Percentiles rank a stretch among this genome's conserved stretches.
phyloP scores from a whole-genome alignment of 2,888 invertebrate species.

The Deladenus siricidicola region DNA sequence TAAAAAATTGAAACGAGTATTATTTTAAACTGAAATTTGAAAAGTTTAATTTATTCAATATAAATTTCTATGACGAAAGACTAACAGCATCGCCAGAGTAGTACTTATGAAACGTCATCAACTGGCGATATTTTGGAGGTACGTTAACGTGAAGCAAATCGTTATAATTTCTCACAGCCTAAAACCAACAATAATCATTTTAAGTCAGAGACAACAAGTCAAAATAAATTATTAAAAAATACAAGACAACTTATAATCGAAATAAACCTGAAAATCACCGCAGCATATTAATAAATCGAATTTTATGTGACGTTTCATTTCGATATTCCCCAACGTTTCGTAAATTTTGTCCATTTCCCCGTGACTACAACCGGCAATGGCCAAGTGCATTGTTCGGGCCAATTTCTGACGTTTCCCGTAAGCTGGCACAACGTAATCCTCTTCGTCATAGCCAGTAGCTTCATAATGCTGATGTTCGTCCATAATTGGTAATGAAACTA shows the following conservation, averaged over 20 bases:
- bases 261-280: constrained; percentile 70
- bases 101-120: constrained; percentile 88
- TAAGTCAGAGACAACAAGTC: background rate
- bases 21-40: no score
- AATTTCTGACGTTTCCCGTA: background rate
- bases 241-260: background rate
- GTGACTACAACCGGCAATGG: constrained; percentile 94
- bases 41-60: no score
- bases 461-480: background rate
- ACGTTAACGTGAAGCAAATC: constrained; percentile 90
- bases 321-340: constrained; percentile 69
- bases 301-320: constrained; percentile 68
- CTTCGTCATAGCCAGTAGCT: background rate
- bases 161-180: constrained; percentile 77
- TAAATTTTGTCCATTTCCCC: constrained; percentile 94
- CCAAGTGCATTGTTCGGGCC: constrained; percentile 58
- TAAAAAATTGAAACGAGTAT: no score
- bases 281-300: constrained; percentile 89
- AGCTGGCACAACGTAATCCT: background rate
- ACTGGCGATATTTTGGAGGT: constrained; percentile 77
- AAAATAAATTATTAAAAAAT: background rate
- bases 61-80: no score
- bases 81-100: constrained; percentile 50
- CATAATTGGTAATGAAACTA: no score
- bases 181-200: constrained; percentile 54